A percentile compares a stretch with the other conserved stretches of the same genome.
These are phyloP conservation scores for Ranitomeya variabilis DNA, from an alignment of 2,113 vertebrate genomes.

Conservation along the genomic window DNA sequence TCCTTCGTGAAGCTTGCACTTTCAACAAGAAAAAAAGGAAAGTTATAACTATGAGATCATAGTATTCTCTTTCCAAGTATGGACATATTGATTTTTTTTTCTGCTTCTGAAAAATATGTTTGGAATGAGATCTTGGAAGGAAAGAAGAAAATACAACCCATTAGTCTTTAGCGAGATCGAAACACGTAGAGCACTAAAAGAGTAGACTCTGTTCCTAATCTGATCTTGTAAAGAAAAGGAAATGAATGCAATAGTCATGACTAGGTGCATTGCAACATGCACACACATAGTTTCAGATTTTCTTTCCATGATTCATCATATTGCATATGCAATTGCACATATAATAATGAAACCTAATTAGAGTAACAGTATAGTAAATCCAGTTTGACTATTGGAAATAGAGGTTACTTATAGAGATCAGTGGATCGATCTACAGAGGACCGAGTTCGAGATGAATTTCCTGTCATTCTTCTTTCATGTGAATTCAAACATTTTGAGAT, in stretches of 20 bases:
- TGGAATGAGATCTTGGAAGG: conserved; percentile 43
- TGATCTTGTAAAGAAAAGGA: conserved; percentile 7
- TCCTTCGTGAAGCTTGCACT: neutral
- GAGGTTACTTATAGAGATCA: too few species aligned
- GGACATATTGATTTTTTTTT: conserved; percentile 49
- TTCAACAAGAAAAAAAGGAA: neutral
- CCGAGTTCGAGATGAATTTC: too few species aligned
- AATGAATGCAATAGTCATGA: conserved; percentile 15
- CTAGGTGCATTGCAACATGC: neutral
- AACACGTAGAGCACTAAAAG: conserved; percentile 2
- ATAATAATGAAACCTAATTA: neutral
- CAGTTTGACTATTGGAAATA: too few species aligned
- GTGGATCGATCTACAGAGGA: too few species aligned
- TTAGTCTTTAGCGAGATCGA: conserved; percentile 19
- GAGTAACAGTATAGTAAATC: too few species aligned
- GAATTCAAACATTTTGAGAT: too few species aligned
- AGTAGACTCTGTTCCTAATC: neutral
- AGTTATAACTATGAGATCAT: conserved; percentile 27
- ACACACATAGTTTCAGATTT: conserved; percentile 7
- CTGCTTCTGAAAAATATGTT: conserved; percentile 43
- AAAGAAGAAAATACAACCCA: conserved; percentile 34
- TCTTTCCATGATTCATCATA: neutral
- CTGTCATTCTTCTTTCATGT: too few species aligned
- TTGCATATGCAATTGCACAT: neutral
- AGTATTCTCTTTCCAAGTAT: conserved; percentile 36